Conservation (phyloP, 2,888 invertebrate species). For the Ochlodes sylvanus region DNA sequence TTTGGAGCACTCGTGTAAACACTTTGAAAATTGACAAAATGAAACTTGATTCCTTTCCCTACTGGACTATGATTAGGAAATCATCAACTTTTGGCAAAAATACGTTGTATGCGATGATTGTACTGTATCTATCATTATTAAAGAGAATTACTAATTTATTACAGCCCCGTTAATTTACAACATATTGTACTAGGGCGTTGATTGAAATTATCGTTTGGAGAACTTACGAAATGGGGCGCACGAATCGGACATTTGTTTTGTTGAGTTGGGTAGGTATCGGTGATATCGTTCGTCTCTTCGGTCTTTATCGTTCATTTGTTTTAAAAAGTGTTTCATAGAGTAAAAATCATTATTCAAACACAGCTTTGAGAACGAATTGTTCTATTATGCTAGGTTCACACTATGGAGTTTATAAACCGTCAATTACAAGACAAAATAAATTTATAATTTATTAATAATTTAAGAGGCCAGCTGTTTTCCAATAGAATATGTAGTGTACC, state of each 20-base stretch:
- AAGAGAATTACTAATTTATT: conserved; percentile 49
- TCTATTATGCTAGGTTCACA: conserved; percentile 14
- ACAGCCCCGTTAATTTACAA: conserved; percentile 52
- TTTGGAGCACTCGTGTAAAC: conserved; percentile 68
- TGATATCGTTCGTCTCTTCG: conserved; percentile 46
- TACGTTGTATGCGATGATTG: conserved; percentile 47
- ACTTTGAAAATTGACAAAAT: conserved; percentile 60
- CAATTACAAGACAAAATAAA: too few relatives aligned
- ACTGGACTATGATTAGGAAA: conserved; percentile 66
- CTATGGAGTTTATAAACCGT: neutral
- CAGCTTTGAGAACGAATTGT: neutral
- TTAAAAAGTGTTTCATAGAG: conserved; percentile 40
- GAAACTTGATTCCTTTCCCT: conserved; percentile 83
- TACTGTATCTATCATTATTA: conserved; percentile 42
- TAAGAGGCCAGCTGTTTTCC: too few relatives aligned
- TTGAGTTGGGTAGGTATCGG: conserved; percentile 62
- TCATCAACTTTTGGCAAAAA: conserved; percentile 55
- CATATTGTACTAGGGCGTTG: conserved; percentile 66
- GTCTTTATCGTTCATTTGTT: conserved; percentile 51
- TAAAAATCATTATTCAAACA: conserved; percentile 23
- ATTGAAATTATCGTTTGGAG: conserved; percentile 76
- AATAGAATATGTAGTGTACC: too few relatives aligned
- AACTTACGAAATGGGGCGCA: conserved; percentile 85
- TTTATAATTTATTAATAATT: too few relatives aligned
- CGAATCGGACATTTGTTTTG: conserved; percentile 85